Conservation (phyloP, 2,888 invertebrate genomes). For the Blera fallax region DNA sequence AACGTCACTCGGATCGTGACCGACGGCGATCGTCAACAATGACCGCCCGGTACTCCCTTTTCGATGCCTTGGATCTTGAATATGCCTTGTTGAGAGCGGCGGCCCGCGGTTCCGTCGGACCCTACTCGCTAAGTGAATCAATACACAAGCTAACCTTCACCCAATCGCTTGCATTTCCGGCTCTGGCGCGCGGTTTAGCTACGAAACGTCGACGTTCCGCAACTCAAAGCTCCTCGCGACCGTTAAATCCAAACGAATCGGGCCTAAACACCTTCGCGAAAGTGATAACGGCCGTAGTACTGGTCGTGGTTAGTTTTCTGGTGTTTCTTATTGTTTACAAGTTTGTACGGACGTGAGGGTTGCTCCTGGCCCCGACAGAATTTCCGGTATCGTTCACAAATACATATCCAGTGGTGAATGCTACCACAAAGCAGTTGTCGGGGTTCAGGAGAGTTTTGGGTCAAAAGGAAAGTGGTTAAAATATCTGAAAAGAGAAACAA, state of each 20-base stretch:
- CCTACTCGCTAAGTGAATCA: constrained; percentile 87
- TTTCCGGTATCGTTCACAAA: constrained; percentile 80
- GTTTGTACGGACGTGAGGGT: constrained; percentile 89
- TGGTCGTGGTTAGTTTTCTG: constrained; percentile 87
- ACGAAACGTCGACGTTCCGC: constrained; percentile 84
- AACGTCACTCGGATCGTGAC: constrained; percentile 79
- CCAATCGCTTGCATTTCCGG: constrained; percentile 88
- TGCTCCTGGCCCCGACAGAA: constrained; percentile 86
- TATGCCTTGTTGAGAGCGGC: constrained; percentile 87
- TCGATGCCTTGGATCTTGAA: constrained; percentile 88
- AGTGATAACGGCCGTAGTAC: constrained; percentile 86
- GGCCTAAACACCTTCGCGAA: constrained; percentile 88
- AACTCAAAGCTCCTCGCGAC: constrained; percentile 83
- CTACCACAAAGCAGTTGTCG: constrained; percentile 78
- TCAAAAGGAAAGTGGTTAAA: constrained; percentile 76
- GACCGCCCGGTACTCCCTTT: constrained; percentile 86
- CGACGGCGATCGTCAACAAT: constrained; percentile 84
- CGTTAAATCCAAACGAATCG: constrained; percentile 85
- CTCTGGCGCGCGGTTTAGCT: constrained; percentile 86
- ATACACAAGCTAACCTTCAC: constrained; percentile 89
- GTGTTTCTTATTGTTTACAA: constrained; percentile 89
- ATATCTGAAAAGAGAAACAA: constrained; percentile 58
- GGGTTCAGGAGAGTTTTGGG: constrained; percentile 81
- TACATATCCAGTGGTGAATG: constrained; percentile 75
- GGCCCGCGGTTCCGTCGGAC: constrained; percentile 88